Conservation (phyloP, 2,113 vertebrate genomes). For the Tetrao urogallus region DNA sequence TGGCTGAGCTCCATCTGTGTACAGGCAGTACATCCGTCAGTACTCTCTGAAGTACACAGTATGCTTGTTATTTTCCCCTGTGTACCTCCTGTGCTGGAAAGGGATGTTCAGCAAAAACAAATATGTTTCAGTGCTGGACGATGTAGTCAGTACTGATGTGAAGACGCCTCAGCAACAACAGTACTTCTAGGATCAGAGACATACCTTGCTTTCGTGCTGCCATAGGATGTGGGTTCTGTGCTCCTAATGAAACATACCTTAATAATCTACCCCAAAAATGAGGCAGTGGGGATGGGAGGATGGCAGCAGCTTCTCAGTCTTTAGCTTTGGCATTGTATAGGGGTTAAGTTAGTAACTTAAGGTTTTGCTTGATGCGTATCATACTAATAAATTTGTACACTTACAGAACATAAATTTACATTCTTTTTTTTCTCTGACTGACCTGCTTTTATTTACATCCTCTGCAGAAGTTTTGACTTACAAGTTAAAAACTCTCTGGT, state of each 20-base stretch:
- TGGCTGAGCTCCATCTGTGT: background rate
- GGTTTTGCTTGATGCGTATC: background rate
- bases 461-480: background rate
- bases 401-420: background rate
- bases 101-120: background rate
- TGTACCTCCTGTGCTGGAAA: background rate
- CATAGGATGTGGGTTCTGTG: background rate
- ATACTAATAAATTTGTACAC: background rate
- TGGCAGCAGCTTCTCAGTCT: background rate
- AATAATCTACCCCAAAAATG: background rate
- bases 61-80: rapidly evolving
- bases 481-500: background rate
- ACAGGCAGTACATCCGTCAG: rapidly evolving
- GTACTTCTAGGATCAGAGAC: background rate
- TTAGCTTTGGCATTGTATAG: background rate
- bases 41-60: rapidly evolving
- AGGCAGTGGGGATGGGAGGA: background rate
- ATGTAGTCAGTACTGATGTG: rapidly evolving
- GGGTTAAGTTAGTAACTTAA: background rate
- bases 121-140: background rate
- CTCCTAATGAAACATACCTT: background rate
- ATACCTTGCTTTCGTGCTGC: background rate
- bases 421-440: background rate
- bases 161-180: background rate
- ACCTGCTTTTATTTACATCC: background rate